phyloP scores from a whole-genome alignment of 2,797 vertebrate species.

The Heterohyrax brucei region DNA sequence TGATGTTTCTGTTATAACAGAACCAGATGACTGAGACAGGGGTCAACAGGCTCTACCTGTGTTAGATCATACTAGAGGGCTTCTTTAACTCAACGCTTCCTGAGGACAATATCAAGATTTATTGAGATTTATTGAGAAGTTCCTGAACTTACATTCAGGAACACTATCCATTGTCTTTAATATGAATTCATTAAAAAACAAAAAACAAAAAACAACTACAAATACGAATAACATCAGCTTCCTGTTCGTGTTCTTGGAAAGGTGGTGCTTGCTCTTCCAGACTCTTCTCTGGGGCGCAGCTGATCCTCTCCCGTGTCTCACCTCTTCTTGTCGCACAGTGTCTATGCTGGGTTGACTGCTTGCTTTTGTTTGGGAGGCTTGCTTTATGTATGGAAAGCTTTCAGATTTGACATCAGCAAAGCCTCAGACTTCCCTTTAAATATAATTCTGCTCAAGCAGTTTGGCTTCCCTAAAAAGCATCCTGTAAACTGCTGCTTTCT shows the following conservation, averaged over 20 bases:
- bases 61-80: neutral
- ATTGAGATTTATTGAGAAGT: neutral
- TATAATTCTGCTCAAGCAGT: neutral
- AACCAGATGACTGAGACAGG: no score
- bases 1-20: no score
- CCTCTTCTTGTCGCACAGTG: neutral
- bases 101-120: neutral
- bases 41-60: neutral
- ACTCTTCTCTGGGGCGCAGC: neutral
- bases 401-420: neutral
- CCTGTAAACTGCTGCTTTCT: neutral
- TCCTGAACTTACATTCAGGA: neutral
- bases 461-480: neutral
- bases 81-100: neutral
- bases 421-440: slow-evolving; percentile 26
- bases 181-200: neutral
- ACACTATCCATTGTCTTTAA: slow-evolving; percentile 7
- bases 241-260: neutral
- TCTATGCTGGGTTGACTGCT: neutral
- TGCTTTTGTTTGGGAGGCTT: slow-evolving; percentile 41
- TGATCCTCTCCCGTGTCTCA: neutral
- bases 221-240: neutral
- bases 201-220: neutral
- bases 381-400: slow-evolving; percentile 17
- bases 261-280: neutral